Evolutionary conservation across 1,140 invertebrate species (phyloP), one percentile per base, ranked within the genome.

Genomic region (Aphelinus certus): DNA sequence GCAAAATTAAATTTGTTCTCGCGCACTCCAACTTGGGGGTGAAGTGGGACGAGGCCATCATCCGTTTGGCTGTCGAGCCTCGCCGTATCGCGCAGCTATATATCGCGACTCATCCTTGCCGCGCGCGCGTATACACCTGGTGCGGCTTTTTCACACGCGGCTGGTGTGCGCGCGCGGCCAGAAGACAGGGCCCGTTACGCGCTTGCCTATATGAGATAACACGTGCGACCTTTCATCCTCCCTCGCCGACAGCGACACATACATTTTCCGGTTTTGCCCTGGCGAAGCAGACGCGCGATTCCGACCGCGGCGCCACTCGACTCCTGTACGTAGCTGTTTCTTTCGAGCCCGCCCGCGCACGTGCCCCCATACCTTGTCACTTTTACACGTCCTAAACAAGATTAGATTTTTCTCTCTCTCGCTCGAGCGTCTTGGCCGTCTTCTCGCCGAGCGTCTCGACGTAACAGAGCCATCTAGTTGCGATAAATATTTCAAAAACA

Each of bases 301-400:
- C 51, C 63, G 6, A 47, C 63, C 26, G 26, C 26, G 26, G 26
- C 26, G 26, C 26, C 26, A 26, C 26, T 26, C 26, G 26, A 26
- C 26, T 26, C 26, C 26, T 26, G 26, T 26, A 53, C 49, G 49
- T 65, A 53, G 63, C 10, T 26, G 63, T 48, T 65, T 65, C 26
- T 65, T 60, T 60, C 58, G 2, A 60, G 58, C 5, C 58, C 26
- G 26, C 26, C 42, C 3, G 10, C 63, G 26, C 63, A 53, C 46
- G 63, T 26, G n/a, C 63, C 51, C 63, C 49, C 51, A 26, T 65
- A 51, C 51, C 63, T 65, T 65, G 63, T 65, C 63, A 65, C 47
- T 43, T 53, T 65, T 53, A 43, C 63, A 48, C 63, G 63, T 43
- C 47, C 63, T 65, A 65, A 65, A 65, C 51, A 65, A 65, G 63